Base-by-base conservation (phyloP, 2,113 vertebrate species). In the Sylvicapra grimmia region DNA sequence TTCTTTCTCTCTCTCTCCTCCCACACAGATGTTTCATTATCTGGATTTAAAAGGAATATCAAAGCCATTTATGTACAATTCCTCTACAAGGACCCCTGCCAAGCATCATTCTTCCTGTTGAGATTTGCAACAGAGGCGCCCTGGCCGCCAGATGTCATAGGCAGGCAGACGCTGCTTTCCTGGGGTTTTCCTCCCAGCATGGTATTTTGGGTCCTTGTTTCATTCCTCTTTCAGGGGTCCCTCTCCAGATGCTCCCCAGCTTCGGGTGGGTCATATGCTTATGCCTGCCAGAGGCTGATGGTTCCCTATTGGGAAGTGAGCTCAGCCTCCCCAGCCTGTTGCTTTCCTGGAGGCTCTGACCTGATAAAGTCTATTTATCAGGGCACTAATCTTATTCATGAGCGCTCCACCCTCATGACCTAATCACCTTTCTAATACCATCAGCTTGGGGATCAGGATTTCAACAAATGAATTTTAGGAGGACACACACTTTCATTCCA, bases 11-110 rank as follows among this genome's bases (percentile, higher is more conserved):
- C 9, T 27, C 21, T 9, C 40, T 36, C 21, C 40, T 54, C 47
- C 44, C 59, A 15, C 87, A 23, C 63, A 29, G 86, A 90, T 68
- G 61, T 79, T 68, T 88, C 96, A 93, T 80, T 90, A 54, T 77
- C 72, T 79, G 56, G 65, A 72, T 75, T 87, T 75, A 87, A 90
- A 92, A 44, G 58, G 72, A 89, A 51, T 86, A 65, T 13, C 6
- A 33, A 56, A 79, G 18, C 49, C 25, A 8, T 65, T 49, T 65
- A n/a, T 16, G n/a, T 27, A 63, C 27, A 77, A 16, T 16, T 61
- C n/a, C 19, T 65, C 23, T 2, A 15, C 6, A 72, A 31, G 44
- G 33, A 27, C 21, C 49, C 56, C 47, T 40, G 40, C 33, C 40
- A 6, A 47, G 36, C n/a, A 1, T 59, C 59, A 15, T 21, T 87